Evolutionary conservation across 30 jellyfish, hydroid and myxozoan genomes (phyloP).

Genomic region (Hydractinia echinata): DNA sequence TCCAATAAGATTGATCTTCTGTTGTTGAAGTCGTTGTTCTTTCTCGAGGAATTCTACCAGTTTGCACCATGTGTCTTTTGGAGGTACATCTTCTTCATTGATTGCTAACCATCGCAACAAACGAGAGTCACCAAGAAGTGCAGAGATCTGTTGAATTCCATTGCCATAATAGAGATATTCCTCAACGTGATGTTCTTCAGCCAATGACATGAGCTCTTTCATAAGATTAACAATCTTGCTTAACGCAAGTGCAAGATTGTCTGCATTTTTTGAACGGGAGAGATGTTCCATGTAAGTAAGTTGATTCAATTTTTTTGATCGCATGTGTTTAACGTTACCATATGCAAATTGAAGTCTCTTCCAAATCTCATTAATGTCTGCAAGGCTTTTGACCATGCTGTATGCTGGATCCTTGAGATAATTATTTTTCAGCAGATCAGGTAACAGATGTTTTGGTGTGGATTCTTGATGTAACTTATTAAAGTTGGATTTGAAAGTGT

Average conservation of each 20-base stretch:
- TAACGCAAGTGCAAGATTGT: not conserved
- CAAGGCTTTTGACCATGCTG: conserved; percentile 30
- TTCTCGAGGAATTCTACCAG: conserved; percentile 21
- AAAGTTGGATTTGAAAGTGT: conserved; percentile 26
- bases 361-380: conserved; percentile 28
- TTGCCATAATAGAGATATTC: conserved; percentile 12
- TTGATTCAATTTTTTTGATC: conserved; percentile 6
- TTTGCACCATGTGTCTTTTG: conserved; percentile 33
- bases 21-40: conserved; percentile 13
- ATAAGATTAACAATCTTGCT: conserved; percentile 22
- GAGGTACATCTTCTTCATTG: conserved; percentile 12
- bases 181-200: conserved; percentile 22
- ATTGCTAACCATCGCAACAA: conserved; percentile 12
- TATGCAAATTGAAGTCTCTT: conserved; percentile 12
- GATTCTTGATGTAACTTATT: conserved; percentile 20
- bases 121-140: conserved; percentile 26
- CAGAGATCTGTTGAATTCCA: conserved; percentile 5
- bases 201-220: conserved; percentile 27
- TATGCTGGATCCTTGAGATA: conserved; percentile 26
- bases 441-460: conserved; percentile 19
- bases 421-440: conserved; percentile 30
- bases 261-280: conserved; percentile 17
- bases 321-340: conserved; percentile 30
- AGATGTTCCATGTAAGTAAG: conserved; percentile 6
- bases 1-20: not conserved